Conservation (phyloP, 2,888 invertebrate species). For the Mythimna lalbum region DNA sequence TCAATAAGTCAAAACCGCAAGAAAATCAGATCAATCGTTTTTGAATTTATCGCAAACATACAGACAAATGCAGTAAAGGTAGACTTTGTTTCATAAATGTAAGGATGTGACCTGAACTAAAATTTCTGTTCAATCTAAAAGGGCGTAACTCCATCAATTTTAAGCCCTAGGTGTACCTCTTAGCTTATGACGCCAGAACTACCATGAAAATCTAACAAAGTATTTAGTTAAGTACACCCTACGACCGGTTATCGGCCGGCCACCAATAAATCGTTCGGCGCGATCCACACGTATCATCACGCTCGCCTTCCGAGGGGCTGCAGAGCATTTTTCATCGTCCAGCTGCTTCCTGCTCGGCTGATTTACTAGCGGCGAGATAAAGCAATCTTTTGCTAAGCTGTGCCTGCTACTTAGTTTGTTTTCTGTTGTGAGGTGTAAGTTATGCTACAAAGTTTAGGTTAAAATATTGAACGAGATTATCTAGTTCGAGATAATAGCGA, state of each 20-base stretch:
- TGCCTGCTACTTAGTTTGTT: slow-evolving; percentile 50
- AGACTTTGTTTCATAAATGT: no score
- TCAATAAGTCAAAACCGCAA: no score
- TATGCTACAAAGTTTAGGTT: slow-evolving; percentile 21
- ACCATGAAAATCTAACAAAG: slow-evolving; percentile 44
- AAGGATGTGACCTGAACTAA: not conserved
- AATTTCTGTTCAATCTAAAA: not conserved
- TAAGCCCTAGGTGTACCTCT: not conserved
- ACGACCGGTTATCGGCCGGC: slow-evolving; percentile 46
- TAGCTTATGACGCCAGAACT: not conserved
- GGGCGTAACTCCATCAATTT: not conserved
- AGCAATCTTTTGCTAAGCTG: slow-evolving; percentile 70
- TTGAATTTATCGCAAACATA: no score
- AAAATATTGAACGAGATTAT: not conserved
- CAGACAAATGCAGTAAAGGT: no score
- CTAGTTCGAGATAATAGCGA: no score
- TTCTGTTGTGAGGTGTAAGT: slow-evolving; percentile 7
- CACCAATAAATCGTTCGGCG: slow-evolving; percentile 67
- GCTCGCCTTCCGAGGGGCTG: slow-evolving; percentile 63
- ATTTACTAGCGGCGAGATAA: slow-evolving; percentile 76
- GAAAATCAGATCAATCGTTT: no score
- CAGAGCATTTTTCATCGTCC: slow-evolving; percentile 77
- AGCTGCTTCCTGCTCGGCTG: slow-evolving; percentile 72
- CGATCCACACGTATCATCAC: slow-evolving; percentile 72
- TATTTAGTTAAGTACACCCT: slow-evolving; percentile 60